Evolutionary conservation across 2,797 vertebrate species (phyloP), one percentile per base, ranked within the genome.

Genomic region (Enteromius radiatus): DNA sequence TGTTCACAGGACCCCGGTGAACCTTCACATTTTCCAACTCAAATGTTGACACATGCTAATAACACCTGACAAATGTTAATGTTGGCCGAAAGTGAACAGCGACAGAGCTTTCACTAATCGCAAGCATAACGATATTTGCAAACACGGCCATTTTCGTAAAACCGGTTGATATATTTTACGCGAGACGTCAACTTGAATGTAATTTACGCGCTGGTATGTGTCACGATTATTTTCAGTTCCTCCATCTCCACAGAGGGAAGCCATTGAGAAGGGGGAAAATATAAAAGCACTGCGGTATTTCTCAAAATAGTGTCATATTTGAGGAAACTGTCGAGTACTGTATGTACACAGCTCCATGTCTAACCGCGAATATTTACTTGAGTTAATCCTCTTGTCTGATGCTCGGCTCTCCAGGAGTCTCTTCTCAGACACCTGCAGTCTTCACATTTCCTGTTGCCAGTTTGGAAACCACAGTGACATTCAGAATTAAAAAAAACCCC

Each of bases 401-500:
- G 69, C 56, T 61, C 17, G 12, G 31, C 59, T 31, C 59, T 63
- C 59, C 59, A 63, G 59, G 59, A 31, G 71, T 64, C 49, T 84
- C 74, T 75, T 43, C 33, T 64, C 36, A 36, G 63, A 77, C 79
- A 82, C 76, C 65, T 82, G 76, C 80, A 81, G 68, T 54, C 38
- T 80, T 47, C 80, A 78, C 47, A 80, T 86, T 67, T 84, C 49
- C 76, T 84, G 84, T 63, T 86, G 76, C 84, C 75, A 84, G 70
- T 47, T 74, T 63, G 64, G 41, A 76, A 86, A 88, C 87, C 85
- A 84, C 80, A 82, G 85, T 77, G 77, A 84, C 88, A 67, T 76
- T 69, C 52, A 88, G 89, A 86, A 70, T 90, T 86, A 86, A 89
- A 84, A 90, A 89, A 81, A 90, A 90, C 89, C 33, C 33, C 5